Evolutionary conservation across 1,140 invertebrate species (phyloP).

Genomic region (Danaus melanippus): DNA sequence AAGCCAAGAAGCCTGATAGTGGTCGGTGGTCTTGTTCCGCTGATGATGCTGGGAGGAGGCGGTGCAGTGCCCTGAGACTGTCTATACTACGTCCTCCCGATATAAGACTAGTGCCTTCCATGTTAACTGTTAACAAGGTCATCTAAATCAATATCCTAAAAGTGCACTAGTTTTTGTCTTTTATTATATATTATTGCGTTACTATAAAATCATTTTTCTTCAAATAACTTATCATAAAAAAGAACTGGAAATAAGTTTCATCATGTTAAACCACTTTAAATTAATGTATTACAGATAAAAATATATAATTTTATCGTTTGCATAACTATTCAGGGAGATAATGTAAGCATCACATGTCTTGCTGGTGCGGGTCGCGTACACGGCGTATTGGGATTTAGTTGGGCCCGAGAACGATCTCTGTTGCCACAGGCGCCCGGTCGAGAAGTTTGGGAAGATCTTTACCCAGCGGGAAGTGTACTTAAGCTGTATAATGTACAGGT

Average conservation of each 20-base stretch:
- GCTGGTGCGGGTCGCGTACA: conserved; percentile 74
- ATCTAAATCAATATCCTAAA: not conserved
- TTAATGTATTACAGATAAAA: no score
- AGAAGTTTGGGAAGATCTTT: conserved; percentile 86
- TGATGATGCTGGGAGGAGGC: conserved; percentile 80
- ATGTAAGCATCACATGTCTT: conserved; percentile 78
- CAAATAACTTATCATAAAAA: not conserved
- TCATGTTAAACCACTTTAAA: no score
- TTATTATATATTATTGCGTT: no score
- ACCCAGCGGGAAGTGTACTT: conserved; percentile 83
- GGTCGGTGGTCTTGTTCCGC: conserved; percentile 83
- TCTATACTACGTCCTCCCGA: conserved; percentile 78
- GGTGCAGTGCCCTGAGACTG: conserved; percentile 80
- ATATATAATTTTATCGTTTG: no score
- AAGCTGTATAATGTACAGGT: conserved; percentile 84
- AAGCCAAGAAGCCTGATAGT: conserved; percentile 77
- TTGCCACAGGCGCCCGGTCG: conserved; percentile 78
- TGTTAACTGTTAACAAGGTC: conserved; percentile 81
- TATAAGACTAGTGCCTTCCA: conserved; percentile 81
- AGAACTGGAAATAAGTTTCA: not conserved
- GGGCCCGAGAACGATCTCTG: conserved; percentile 82
- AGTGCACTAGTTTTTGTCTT: no score
- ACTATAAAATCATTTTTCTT: no score
- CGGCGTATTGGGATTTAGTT: conserved; percentile 82
- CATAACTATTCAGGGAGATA: conserved; percentile 70